Conservation (phyloP, 2,888 invertebrate species). For the Polyommatus iphigenia region DNA sequence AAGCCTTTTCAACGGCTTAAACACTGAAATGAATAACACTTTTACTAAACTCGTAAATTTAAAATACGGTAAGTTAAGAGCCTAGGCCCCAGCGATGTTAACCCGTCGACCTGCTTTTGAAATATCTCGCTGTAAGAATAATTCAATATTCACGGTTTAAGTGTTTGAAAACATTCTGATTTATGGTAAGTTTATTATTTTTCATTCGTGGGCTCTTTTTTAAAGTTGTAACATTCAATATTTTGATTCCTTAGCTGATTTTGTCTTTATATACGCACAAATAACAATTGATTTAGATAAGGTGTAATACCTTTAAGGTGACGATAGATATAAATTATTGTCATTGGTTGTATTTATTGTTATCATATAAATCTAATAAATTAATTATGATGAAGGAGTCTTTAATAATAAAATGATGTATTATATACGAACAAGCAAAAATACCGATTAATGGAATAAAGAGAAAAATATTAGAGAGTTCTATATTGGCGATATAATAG, state of each 20-base stretch:
- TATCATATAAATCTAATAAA: too few relatives aligned
- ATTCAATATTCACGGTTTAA: constrained; percentile 4
- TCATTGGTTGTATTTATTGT: not conserved
- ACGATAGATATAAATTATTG: not conserved
- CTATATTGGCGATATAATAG: not conserved
- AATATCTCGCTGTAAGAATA: not conserved
- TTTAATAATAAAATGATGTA: too few relatives aligned
- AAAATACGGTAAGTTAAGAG: constrained; percentile 12
- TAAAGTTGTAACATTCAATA: not conserved
- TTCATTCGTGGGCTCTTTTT: not conserved
- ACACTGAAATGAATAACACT: constrained; percentile 20
- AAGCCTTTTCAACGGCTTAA: constrained; percentile 9
- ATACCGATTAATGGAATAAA: not conserved
- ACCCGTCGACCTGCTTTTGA: constrained; percentile 12
- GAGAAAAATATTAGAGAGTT: not conserved
- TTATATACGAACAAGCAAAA: too few relatives aligned
- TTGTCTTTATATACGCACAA: not conserved
- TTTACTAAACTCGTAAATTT: constrained; percentile 23
- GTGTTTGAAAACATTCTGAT: not conserved
- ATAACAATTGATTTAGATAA: not conserved
- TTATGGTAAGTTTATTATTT: not conserved
- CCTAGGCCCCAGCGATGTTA: not conserved
- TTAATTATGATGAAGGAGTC: too few relatives aligned
- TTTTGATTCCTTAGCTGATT: not conserved
- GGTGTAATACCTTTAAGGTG: too few relatives aligned